Base-by-base conservation (phyloP, 2,797 vertebrate genomes). In the Enteromius trimaculatus region DNA sequence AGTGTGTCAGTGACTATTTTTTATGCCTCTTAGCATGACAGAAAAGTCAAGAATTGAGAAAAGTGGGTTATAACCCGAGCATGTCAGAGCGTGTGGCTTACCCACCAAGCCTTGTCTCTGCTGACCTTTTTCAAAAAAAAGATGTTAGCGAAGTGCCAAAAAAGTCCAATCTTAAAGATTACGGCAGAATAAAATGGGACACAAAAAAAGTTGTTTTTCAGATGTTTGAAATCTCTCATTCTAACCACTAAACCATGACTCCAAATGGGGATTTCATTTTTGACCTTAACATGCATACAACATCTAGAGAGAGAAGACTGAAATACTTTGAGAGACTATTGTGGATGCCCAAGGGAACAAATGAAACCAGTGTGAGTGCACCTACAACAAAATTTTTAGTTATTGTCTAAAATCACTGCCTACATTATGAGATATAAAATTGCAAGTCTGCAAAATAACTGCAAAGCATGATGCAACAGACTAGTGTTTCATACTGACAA, bases 401-500 rank as follows among this genome's bases (percentile, higher is more conserved):
- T 65, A 5, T 77, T 58, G 16, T 19, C 34, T 68, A 17, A 68
- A 69, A 68, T 77, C 49, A 42, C 6, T 53, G 42, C 42, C n/a
- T 68, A 42, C 11, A 19, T 77, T 68, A 53, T 31, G 19, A 82
- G 47, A 76, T 17, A 68, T 82, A 23, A 23, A 77, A 69, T 42
- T 4, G 2, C 37, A 58, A 19, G 60, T 31, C 31, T 71, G 42
- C 31, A 49, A 17, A 39, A 64, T 79, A 64, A 84, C 64, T 79
- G 78, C 65, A 39, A 17, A 9, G 14, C 47, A 42, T 60, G 31
- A 74, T 80, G 64, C 72, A 78, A 53, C 78, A 55, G 55, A 83
- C 81, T 69, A 74, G 60, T 9, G 16, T 49, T 85, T 77, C 44
- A 31, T 31, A 83, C 55, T 44, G 80, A 82, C 69, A 84, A 85